Evolutionary conservation across 2,113 vertebrate genomes (phyloP).

Genomic region (Solea solea): DNA sequence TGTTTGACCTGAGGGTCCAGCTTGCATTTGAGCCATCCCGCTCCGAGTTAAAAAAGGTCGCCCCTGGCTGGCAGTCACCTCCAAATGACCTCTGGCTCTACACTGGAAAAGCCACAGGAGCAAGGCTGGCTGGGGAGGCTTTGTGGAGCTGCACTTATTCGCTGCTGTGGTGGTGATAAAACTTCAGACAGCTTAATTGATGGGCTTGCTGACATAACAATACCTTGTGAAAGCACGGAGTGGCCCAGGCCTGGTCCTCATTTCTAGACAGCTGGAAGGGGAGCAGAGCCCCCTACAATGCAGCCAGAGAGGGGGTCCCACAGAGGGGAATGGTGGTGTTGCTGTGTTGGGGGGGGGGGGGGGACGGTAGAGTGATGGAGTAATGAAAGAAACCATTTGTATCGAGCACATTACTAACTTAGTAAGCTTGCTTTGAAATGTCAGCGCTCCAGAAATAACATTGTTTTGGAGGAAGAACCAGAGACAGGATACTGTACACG

Average conservation of each 20-base stretch:
- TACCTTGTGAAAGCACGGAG: slow-evolving; percentile 95
- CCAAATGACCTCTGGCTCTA: slow-evolving; percentile 87
- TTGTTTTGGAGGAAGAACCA: slow-evolving; percentile 44
- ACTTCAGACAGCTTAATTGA: slow-evolving; percentile 99
- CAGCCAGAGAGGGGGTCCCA: slow-evolving; percentile 71
- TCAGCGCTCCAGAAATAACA: slow-evolving; percentile 55
- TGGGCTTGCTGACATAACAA: slow-evolving; percentile 99
- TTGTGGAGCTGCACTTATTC: slow-evolving; percentile 92
- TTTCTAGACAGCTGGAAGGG: slow-evolving; percentile 97
- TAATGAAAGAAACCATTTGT: slow-evolving; percentile 80
- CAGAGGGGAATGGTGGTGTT: slow-evolving; percentile 56
- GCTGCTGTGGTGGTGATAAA: slow-evolving; percentile 97
- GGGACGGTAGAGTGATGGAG: slow-evolving; percentile 41
- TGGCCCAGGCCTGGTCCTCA: slow-evolving; percentile 92
- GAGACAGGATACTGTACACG: slow-evolving; percentile 25
- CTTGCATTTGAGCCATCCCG: slow-evolving; percentile 76
- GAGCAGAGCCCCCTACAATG: slow-evolving; percentile 84
- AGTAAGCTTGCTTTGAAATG: slow-evolving; percentile 77
- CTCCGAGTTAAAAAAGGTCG: slow-evolving; percentile 82
- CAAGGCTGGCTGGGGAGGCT: slow-evolving; percentile 87
- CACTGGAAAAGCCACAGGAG: slow-evolving; percentile 89
- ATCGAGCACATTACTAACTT: slow-evolving; percentile 79
- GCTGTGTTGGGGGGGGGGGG: not conserved
- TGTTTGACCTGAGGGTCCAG: slow-evolving; percentile 39
- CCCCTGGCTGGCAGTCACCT: slow-evolving; percentile 95